Conservation (phyloP, 1,140 invertebrate species). For the Drosophila rhopaloa region DNA sequence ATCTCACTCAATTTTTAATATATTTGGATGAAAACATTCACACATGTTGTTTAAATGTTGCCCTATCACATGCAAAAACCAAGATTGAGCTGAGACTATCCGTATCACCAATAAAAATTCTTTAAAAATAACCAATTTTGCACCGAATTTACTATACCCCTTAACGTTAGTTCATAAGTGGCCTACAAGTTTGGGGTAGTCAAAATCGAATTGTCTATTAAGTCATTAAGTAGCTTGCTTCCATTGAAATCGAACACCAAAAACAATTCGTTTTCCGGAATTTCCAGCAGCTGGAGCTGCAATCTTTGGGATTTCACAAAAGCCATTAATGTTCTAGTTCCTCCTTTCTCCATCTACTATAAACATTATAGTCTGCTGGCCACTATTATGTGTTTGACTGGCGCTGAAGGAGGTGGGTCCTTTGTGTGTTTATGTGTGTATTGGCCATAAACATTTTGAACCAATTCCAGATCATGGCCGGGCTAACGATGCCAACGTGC, state of each 20-base stretch:
- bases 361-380: slow-evolving; percentile 33
- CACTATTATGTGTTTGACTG: slow-evolving; percentile 14
- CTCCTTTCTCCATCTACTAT: not conserved
- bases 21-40: no score
- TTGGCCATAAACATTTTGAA: slow-evolving; percentile 45
- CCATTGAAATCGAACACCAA: not conserved
- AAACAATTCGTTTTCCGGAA: slow-evolving; percentile 5
- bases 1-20: no score
- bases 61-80: no score
- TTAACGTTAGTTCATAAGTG: no score
- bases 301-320: slow-evolving; percentile 2
- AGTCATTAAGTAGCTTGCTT: slow-evolving; percentile 1
- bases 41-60: no score
- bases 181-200: no score
- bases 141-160: no score
- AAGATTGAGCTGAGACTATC: no score
- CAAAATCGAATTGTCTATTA: slow-evolving; percentile 2
- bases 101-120: no score
- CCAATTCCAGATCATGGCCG: slow-evolving; percentile 47
- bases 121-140: no score
- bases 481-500: slow-evolving; percentile 43
- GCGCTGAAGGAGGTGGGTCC: slow-evolving; percentile 14
- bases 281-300: slow-evolving; percentile 6
- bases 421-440: slow-evolving; percentile 17
- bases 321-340: slow-evolving; percentile 23